Evolutionary conservation across 2,113 vertebrate species (phyloP).

Genomic region (Cochlearius cochlearius): DNA sequence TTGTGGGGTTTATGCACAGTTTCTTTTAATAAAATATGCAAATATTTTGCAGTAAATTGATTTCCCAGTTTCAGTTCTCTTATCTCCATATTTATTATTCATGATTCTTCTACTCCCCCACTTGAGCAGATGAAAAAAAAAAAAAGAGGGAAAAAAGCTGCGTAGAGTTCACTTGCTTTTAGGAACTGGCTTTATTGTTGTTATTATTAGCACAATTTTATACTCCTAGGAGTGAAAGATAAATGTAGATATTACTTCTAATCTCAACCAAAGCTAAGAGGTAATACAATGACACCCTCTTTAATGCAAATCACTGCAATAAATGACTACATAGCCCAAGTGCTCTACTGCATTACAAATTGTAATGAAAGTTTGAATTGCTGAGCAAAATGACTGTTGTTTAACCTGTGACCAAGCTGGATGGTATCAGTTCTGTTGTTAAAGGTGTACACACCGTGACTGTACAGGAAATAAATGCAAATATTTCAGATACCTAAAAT

Average conservation of each 20-base stretch:
- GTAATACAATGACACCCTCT: constrained; percentile 60
- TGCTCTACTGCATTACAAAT: constrained; percentile 56
- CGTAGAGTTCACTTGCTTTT: constrained; percentile 57
- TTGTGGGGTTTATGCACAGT: constrained; percentile 75
- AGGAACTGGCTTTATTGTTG: constrained; percentile 64
- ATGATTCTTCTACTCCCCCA: constrained; percentile 71
- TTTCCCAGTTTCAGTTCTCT: constrained; percentile 83
- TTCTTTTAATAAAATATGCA: constrained; percentile 88
- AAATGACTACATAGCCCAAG: constrained; percentile 61
- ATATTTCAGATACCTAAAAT: not conserved
- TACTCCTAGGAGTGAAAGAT: constrained; percentile 63
- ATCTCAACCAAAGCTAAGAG: constrained; percentile 62
- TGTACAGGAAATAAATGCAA: not conserved
- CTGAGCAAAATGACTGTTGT: constrained; percentile 48
- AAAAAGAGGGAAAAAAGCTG: not conserved
- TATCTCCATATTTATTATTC: constrained; percentile 85
- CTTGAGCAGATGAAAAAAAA: constrained; percentile 40
- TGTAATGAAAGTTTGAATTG: constrained; percentile 43
- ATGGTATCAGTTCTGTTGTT: constrained; percentile 17
- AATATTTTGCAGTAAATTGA: constrained; percentile 85
- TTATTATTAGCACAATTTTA: constrained; percentile 63
- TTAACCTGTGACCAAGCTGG: constrained; percentile 34
- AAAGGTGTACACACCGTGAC: constrained; percentile 1
- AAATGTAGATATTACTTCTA: constrained; percentile 62
- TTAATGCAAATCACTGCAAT: constrained; percentile 65